Percentiles rank a stretch among this genome's conserved stretches.
phyloP scores from a whole-genome alignment of 2,113 vertebrate genomes.

The Balaenoptera acutorostrata region DNA sequence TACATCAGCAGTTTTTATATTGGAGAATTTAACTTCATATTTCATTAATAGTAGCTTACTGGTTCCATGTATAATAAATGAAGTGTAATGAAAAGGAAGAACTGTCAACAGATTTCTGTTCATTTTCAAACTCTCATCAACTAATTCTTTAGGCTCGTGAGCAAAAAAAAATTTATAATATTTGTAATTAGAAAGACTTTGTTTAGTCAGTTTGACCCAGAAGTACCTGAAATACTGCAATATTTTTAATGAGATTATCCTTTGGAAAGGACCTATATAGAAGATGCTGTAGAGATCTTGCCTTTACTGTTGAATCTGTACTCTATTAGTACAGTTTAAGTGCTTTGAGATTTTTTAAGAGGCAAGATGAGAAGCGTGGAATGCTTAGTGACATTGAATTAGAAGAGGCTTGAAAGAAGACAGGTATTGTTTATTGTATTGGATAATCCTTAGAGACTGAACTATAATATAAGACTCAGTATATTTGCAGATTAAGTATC shows the following conservation, averaged over 20 bases:
- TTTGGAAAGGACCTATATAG: not conserved
- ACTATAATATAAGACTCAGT: not conserved
- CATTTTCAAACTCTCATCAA: not conserved
- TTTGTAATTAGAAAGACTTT: not conserved
- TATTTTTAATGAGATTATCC: not conserved
- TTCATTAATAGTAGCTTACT: not conserved
- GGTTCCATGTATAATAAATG: not conserved
- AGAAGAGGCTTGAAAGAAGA: not conserved
- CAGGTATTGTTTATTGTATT: not conserved
- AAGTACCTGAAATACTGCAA: not conserved
- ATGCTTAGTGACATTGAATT: not conserved
- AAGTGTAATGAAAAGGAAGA: not conserved
- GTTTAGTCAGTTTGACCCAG: not conserved
- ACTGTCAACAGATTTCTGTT: not conserved
- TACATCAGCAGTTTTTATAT: not conserved
- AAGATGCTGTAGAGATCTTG: not conserved
- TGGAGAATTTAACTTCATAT: not conserved
- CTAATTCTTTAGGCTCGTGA: not conserved
- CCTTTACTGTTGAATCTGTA: not conserved
- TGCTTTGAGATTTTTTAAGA: conserved; percentile 5
- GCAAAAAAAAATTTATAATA: not conserved
- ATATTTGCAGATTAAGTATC: not conserved
- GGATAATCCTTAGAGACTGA: not conserved
- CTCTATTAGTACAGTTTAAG: not conserved
- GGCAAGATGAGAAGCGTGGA: not conserved